A percentile compares a stretch with the other conserved stretches of the same genome.
Conservation (phyloP, 2,113 vertebrate genomes). For the Mastomys natalensis region DNA sequence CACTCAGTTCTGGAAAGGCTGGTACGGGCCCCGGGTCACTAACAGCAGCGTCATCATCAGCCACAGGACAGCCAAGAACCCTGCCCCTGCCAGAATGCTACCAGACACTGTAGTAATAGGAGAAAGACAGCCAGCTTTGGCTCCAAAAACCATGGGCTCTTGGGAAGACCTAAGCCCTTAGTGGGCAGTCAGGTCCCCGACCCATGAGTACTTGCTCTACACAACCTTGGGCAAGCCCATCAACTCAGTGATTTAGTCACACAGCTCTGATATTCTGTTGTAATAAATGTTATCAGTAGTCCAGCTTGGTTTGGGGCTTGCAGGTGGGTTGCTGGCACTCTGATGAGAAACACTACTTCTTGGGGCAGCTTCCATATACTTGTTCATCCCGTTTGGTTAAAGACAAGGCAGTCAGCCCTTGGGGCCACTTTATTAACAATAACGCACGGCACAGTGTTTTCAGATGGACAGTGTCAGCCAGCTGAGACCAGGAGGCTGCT, state of each 20-base stretch:
- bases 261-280: not conserved
- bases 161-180: not conserved
- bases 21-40: constrained; percentile 94
- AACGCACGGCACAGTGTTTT: constrained; percentile 60
- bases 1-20: constrained; percentile 94
- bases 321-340: not conserved
- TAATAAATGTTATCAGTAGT: constrained; percentile 70
- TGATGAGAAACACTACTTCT: not conserved
- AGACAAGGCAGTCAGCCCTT: constrained; percentile 54
- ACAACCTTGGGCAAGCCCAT: not conserved
- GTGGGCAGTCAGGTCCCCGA: not conserved
- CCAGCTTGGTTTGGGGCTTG: not conserved
- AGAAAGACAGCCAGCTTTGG: not conserved
- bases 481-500: not conserved
- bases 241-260: not conserved
- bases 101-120: accelerated
- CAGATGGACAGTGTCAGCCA: constrained; percentile 8
- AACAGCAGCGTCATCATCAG: constrained; percentile 92
- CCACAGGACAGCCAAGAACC: constrained; percentile 44
- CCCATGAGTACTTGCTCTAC: not conserved
- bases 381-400: not conserved
- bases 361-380: not conserved
- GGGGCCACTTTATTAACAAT: constrained; percentile 76
- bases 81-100: accelerated
- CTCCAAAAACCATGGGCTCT: not conserved